phyloP scores from a whole-genome alignment of 2,797 vertebrate species.

The Cossypha heuglini region DNA sequence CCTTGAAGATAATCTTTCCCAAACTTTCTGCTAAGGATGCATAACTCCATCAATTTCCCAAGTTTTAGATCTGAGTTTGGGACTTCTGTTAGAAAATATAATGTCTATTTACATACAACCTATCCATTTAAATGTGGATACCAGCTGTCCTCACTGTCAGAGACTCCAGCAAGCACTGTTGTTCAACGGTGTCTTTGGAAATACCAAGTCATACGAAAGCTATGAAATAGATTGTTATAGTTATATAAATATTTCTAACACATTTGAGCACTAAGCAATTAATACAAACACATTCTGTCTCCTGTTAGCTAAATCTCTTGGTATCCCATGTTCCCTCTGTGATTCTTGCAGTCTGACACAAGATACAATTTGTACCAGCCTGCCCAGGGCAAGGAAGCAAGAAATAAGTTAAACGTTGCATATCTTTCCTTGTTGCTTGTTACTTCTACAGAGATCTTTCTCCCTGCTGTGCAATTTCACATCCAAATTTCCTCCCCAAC shows the following conservation, averaged over 20 bases:
- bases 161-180: neutral
- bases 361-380: neutral
- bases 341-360: neutral
- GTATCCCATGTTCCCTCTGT: neutral
- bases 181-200: constrained; percentile 9
- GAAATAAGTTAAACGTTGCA: neutral
- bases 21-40: neutral
- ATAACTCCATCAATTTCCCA: neutral
- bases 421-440: neutral
- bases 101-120: neutral
- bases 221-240: constrained; percentile 27
- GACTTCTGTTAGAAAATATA: neutral
- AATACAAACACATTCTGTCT: neutral
- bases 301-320: neutral
- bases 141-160: neutral
- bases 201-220: neutral
- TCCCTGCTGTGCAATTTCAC: neutral
- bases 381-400: neutral
- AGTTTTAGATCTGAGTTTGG: neutral
- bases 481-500: neutral
- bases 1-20: neutral
- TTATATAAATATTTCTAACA: constrained; percentile 33
- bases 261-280: neutral
- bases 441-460: neutral
- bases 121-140: neutral